Percentiles rank a stretch among this genome's conserved stretches.
Conservation (phyloP, 2,888 invertebrate genomes). For the Ariolimax columbianus region DNA sequence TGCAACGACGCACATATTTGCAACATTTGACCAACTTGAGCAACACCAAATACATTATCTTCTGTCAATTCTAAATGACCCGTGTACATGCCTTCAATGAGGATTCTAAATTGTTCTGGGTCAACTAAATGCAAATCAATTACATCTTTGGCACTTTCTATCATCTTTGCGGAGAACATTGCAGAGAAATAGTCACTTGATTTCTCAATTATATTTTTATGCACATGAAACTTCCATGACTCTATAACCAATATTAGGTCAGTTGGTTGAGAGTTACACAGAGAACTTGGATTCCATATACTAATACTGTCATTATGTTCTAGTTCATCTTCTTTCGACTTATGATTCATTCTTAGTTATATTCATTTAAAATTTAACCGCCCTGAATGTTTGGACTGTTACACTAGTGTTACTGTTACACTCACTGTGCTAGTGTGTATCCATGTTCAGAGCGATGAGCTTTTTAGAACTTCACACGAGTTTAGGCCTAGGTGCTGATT, state of each 20-base stretch:
- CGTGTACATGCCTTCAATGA: slow-evolving; percentile 41
- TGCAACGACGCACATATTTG: slow-evolving; percentile 4
- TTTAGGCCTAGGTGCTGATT: too few relatives aligned
- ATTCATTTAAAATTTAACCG: too few relatives aligned
- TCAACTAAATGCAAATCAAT: slow-evolving; percentile 24
- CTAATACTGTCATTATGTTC: not conserved
- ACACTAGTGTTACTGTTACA: too few relatives aligned
- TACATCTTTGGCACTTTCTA: slow-evolving; percentile 20
- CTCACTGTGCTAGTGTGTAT: too few relatives aligned
- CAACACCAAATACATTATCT: slow-evolving; percentile 35
- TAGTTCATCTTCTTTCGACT: not conserved
- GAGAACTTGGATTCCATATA: not conserved
- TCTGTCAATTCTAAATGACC: slow-evolving; percentile 15
- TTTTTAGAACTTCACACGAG: too few relatives aligned
- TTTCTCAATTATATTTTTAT: slow-evolving; percentile 38
- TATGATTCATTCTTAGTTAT: not conserved
- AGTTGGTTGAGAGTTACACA: slow-evolving; percentile 2
- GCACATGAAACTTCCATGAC: slow-evolving; percentile 9
- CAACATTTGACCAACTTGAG: slow-evolving; percentile 31
- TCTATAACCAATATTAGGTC: slow-evolving; percentile 40
- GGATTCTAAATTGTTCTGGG: slow-evolving; percentile 26
- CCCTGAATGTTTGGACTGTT: too few relatives aligned
- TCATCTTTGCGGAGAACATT: slow-evolving; percentile 48
- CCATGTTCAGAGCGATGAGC: too few relatives aligned
- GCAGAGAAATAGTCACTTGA: slow-evolving; percentile 45